Base-by-base conservation (phyloP, 2,797 vertebrate genomes). In the Iguana delicatissima region DNA sequence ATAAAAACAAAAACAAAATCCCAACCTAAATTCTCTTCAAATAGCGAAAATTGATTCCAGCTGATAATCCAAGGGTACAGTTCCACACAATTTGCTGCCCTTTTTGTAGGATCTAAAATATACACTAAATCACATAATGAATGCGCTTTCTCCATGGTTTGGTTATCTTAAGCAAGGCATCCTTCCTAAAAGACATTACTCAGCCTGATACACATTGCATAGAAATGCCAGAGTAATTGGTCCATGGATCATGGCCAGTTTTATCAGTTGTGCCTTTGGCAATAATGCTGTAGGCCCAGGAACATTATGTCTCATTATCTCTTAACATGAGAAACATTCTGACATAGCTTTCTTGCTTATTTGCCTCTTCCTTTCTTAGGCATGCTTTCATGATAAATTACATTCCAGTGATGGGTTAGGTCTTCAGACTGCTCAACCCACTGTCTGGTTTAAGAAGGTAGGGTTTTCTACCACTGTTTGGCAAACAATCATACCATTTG, bases 51-150 rank as follows among this genome's bases (percentile, higher is more conserved):
- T 72, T 4, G 6, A 64, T 79, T 64, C 55, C 38, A 35, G 32
- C 29, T 20, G 64, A 86, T 76, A 87, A 50, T n/a, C 26, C 32
- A 72, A 55, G 10, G 6, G n/a, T 74, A 18, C n/a, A 73, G 13
- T 10, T 80, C 85, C 62, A 83, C 52, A 91, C 92, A 92, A 67
- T 18, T 0, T 59, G 80, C 76, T 92, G 35, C 80, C 89, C 91
- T 85, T 91, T 2, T 0, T 93, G 93, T 59, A 90, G 91, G 93
- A 93, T 4, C 72, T 85, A 90, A 64, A 85, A 91, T 57, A 32
- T 83, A 55, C 0, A 0, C 76, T 59, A 88, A 91, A 35, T 62
- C 32, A 52, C 62, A 85, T 50, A 38, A 52, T 1, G n/a, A 92
- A 22, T 32, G 86, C 80, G 89, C 88, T 90, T 72, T 0, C 0